Percentiles rank a stretch among this genome's conserved stretches.
These are phyloP conservation scores for Dunckerocampus dactyliophorus DNA, from an alignment of 2,113 vertebrate genomes.

Conservation along the genomic window DNA sequence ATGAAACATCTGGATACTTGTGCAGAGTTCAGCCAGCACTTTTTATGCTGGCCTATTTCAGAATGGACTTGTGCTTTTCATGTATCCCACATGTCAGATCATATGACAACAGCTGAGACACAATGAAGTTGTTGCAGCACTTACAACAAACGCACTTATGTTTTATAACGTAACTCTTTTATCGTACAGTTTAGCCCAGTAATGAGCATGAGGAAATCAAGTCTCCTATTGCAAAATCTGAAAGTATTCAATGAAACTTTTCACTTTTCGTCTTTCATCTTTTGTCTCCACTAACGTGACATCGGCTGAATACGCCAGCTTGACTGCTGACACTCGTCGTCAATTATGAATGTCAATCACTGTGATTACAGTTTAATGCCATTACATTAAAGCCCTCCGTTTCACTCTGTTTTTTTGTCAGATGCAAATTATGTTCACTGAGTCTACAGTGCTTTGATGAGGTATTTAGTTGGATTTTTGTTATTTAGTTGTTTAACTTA, in stretches of 20 bases:
- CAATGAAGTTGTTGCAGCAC: background rate
- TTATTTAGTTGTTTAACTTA: background rate
- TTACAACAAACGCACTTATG: background rate
- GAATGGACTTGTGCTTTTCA: conserved; percentile 14
- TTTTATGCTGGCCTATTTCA: conserved; percentile 16
- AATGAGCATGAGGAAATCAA: conserved; percentile 13
- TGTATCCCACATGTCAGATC: conserved; percentile 3
- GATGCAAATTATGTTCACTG: background rate
- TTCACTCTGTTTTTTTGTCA: background rate
- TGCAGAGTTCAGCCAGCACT: conserved; percentile 15
- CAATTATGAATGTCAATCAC: conserved; percentile 12
- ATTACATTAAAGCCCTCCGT: conserved; percentile 11
- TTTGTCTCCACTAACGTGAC: conserved; percentile 1
- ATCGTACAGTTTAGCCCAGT: background rate
- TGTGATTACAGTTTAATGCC: background rate
- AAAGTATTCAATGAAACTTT: conserved; percentile 4
- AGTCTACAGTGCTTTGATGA: background rate
- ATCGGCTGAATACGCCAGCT: conserved; percentile 4
- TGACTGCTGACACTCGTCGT: conserved; percentile 3
- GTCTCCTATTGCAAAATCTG: conserved; percentile 4
- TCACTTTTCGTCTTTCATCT: conserved; percentile 6
- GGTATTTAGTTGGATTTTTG: background rate
- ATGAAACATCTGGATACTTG: conserved; percentile 41
- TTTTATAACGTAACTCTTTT: conserved; percentile 7
- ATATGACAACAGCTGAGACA: background rate